phyloP scores from a whole-genome alignment of 2,888 invertebrate genomes.

The Aplocera efformata region DNA sequence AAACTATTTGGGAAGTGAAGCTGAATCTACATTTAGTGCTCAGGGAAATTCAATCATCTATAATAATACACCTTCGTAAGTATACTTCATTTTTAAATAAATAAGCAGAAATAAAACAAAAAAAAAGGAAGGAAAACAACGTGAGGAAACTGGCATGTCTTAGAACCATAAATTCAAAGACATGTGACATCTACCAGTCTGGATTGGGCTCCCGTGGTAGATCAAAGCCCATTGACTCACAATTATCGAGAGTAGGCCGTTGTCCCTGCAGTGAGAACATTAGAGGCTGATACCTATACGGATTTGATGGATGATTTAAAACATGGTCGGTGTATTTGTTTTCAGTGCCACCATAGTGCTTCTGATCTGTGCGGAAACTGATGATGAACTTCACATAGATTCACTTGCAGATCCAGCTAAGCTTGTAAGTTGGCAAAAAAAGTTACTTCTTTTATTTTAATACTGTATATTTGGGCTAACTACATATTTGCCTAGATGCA shows the following conservation, averaged over 20 bases:
- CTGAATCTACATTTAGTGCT: conserved; percentile 42
- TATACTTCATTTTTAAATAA: conserved; percentile 24
- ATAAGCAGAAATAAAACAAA: not conserved
- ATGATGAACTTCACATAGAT: conserved; percentile 40
- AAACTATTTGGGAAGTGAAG: conserved; percentile 50
- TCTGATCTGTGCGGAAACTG: conserved; percentile 55
- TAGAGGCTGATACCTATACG: too few species aligned
- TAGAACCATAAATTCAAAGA: too few species aligned
- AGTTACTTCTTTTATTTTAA: not conserved
- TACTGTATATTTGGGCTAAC: conserved; percentile 9
- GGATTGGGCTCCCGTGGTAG: too few species aligned
- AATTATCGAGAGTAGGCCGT: too few species aligned
- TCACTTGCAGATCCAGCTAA: conserved; percentile 49
- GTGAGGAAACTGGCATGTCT: too few species aligned
- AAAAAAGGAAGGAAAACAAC: too few species aligned
- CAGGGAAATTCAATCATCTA: conserved; percentile 56
- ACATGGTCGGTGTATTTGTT: conserved; percentile 16
- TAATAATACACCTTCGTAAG: conserved; percentile 62
- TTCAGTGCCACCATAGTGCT: conserved; percentile 52
- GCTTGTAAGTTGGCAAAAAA: conserved; percentile 49
- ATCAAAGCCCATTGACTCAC: too few species aligned
- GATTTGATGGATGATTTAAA: not conserved
- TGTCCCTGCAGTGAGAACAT: too few species aligned
- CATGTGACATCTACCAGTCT: too few species aligned
- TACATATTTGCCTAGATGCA: too few species aligned